Conservation (phyloP, 2,797 vertebrate species). For the Urosaurus nigricauda region DNA sequence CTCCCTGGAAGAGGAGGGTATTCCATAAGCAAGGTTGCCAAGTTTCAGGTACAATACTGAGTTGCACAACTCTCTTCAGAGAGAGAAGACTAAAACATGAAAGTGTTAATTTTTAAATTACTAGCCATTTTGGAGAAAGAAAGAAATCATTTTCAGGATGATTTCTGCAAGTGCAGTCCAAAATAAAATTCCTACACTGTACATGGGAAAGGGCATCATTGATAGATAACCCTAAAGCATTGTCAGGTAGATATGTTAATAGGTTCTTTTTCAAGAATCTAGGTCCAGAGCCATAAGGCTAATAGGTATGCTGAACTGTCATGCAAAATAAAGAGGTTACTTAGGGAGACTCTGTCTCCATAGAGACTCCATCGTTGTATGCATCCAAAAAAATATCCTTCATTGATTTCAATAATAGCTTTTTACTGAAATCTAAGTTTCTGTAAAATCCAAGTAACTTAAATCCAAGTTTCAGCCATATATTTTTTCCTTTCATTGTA, state of each 20-base stretch:
- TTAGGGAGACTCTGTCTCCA: background rate
- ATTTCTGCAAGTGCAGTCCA: no score
- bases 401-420: background rate
- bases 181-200: no score
- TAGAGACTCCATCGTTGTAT: background rate
- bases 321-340: background rate
- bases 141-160: no score
- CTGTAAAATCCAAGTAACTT: background rate
- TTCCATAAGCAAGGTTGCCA: background rate
- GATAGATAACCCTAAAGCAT: background rate
- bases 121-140: no score
- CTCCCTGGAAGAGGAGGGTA: background rate
- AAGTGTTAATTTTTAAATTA: no score
- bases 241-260: background rate
- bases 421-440: background rate
- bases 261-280: background rate
- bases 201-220: background rate
- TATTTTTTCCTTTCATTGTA: background rate
- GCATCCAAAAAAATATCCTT: background rate
- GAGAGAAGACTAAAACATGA: background rate
- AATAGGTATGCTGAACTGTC: background rate
- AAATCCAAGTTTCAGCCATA: background rate
- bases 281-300: background rate
- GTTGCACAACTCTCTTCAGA: background rate
- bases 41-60: background rate